phyloP scores from a whole-genome alignment of 2,113 vertebrate species.

The Elanus axillaris region DNA sequence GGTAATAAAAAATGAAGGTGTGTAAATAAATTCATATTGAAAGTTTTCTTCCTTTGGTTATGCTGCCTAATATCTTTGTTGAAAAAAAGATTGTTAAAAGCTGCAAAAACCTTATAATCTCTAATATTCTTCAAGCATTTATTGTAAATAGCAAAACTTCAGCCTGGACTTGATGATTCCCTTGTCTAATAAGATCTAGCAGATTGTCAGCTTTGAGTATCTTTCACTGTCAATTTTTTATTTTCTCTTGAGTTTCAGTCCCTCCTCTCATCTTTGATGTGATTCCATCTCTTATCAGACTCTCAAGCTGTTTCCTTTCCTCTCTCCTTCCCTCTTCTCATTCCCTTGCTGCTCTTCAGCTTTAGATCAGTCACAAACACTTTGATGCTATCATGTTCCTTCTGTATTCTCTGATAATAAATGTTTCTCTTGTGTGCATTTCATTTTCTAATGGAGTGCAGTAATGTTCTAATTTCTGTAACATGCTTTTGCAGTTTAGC shows the following conservation, averaged over 20 bases:
- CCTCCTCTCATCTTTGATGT: not conserved
- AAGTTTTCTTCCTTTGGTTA: not conserved
- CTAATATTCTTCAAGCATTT: not conserved
- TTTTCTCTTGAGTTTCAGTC: not conserved
- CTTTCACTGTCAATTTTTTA: not conserved
- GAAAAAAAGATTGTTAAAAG: not conserved
- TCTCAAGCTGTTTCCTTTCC: not conserved
- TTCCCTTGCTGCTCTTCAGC: not conserved
- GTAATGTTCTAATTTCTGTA: not conserved
- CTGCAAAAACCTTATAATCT: not conserved
- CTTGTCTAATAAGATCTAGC: not conserved
- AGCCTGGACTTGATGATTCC: not conserved
- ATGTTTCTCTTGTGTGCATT: not conserved
- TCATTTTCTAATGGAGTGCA: not conserved
- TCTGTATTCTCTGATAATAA: not conserved
- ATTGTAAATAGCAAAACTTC: not conserved
- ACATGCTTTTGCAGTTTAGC: not conserved
- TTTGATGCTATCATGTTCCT: not conserved
- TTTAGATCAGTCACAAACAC: not conserved
- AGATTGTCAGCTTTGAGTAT: not conserved
- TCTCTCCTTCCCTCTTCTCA: not conserved
- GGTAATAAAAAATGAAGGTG: not conserved
- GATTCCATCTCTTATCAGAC: constrained; percentile 15
- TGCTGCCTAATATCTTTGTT: not conserved
- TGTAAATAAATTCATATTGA: not conserved